Base-by-base conservation (phyloP, 2,113 vertebrate genomes). In the Cinclus mexicanus region DNA sequence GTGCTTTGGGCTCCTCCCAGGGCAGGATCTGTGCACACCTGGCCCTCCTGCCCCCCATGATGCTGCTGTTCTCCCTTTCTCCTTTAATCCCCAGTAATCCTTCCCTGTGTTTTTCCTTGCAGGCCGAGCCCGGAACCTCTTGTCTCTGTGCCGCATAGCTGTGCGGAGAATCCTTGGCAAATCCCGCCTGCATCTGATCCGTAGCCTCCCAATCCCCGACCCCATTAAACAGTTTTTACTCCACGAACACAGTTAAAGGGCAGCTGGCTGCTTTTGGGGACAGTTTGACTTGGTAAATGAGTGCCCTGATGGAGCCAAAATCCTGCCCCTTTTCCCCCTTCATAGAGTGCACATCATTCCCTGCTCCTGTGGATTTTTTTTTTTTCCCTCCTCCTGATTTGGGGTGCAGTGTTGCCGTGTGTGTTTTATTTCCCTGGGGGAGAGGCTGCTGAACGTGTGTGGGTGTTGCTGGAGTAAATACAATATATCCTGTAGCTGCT, bases 151-250 rank as follows among this genome's bases (percentile, higher is more conserved):
- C 96, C 99, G 99, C n/a, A 98, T 99, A 90, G 77, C 97, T 26
- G 98, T 99, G 47, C 98, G 99, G 59, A 98, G 97, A 96, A 87
- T 95, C 7, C 97, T 99, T 76, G 99, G 98, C 90, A 99, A 99
- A 96, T 59, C 89, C n/a, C 98, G 98, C 10, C 98, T 99, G 31
- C 97, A 83, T 31, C 97, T 98, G 88, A 98, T 99, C 63, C 96
- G 97, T 9, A 97, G 87, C 5, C 98, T 99, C 89, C 99, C 99
- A 7, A 85, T 99, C 84, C 99, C 99, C 10, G 98, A 98, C 49
- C 97, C 98, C 59, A 94, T 99, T 80, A 98, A 98, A 84, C 97
- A 96, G 57, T 99, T 99, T 94, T 97, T 99, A 84, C 98, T 99
- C 63, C 98, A 99, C 10, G 97, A 98, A 80, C 96, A 97, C 93